These are phyloP conservation scores for Metallyticus violacea DNA, from an alignment of 2,888 invertebrate species.

Conservation along the genomic window DNA sequence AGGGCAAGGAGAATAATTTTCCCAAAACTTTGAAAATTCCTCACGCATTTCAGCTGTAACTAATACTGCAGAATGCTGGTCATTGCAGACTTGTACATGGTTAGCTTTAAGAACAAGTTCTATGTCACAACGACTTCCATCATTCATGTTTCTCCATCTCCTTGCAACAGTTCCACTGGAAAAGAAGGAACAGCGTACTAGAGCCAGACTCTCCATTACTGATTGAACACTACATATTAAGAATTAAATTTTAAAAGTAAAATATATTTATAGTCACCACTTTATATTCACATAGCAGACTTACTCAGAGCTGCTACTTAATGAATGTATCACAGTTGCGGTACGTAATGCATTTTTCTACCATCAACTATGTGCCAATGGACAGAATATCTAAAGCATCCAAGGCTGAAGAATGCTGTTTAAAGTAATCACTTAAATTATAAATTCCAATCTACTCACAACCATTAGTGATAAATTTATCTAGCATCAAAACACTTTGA, in stretches of 20 bases:
- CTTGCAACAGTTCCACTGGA: slow-evolving; percentile 72
- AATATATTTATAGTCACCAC: neutral
- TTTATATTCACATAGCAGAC: too few relatives aligned
- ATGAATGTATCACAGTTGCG: too few relatives aligned
- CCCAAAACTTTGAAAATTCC: slow-evolving; percentile 73
- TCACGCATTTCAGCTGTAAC: slow-evolving; percentile 64
- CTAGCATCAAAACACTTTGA: neutral
- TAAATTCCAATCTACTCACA: neutral
- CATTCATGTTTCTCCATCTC: slow-evolving; percentile 64
- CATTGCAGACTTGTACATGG: slow-evolving; percentile 64
- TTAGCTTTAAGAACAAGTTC: slow-evolving; percentile 71
- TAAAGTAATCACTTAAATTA: neutral
- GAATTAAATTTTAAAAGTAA: neutral
- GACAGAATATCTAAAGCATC: slow-evolving; percentile 89
- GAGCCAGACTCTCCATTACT: neutral
- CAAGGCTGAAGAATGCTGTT: slow-evolving; percentile 65
- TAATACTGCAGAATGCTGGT: slow-evolving; percentile 48
- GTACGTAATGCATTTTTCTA: too few relatives aligned
- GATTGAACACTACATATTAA: neutral
- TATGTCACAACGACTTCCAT: slow-evolving; percentile 63
- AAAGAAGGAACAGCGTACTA: slow-evolving; percentile 30
- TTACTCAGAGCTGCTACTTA: too few relatives aligned
- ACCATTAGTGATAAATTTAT: neutral
- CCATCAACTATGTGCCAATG: slow-evolving; percentile 93
- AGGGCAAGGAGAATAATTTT: slow-evolving; percentile 58